Conservation (phyloP, 2,797 vertebrate species). For the Lateolabrax maculatus region DNA sequence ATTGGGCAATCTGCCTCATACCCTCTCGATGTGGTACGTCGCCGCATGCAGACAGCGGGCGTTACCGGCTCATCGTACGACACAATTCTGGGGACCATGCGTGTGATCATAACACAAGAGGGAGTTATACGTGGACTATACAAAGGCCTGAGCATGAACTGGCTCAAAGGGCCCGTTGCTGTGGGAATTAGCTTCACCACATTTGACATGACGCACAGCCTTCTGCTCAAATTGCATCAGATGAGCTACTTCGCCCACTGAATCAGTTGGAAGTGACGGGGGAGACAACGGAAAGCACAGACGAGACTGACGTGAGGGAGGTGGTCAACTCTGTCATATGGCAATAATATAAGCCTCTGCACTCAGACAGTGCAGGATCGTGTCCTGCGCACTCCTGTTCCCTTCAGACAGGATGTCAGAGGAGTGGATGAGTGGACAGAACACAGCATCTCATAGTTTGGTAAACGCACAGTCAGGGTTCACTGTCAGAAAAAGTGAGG, state of each 20-base stretch:
- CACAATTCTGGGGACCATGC: slow-evolving; percentile 90
- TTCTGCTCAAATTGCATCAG: slow-evolving; percentile 88
- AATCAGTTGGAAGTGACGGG: slow-evolving; percentile 34
- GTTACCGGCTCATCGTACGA: slow-evolving; percentile 89
- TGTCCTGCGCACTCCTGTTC: slow-evolving; percentile 30
- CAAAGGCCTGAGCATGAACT: slow-evolving; percentile 99
- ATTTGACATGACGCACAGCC: slow-evolving; percentile 93
- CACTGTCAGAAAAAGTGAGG: slow-evolving; percentile 8
- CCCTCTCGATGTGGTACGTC: slow-evolving; percentile 96
- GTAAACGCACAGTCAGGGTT: slow-evolving; percentile 27
- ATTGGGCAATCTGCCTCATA: slow-evolving; percentile 96
- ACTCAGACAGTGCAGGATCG: neutral
- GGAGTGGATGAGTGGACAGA: slow-evolving; percentile 6
- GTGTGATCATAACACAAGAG: slow-evolving; percentile 88
- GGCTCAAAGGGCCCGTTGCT: slow-evolving; percentile 95
- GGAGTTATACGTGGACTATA: slow-evolving; percentile 92
- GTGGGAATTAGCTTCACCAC: slow-evolving; percentile 97
- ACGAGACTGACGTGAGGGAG: slow-evolving; percentile 27
- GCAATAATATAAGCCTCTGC: slow-evolving; percentile 23
- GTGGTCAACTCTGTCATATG: slow-evolving; percentile 1
- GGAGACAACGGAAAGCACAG: slow-evolving; percentile 3
- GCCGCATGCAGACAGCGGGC: slow-evolving; percentile 97
- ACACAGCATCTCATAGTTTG: slow-evolving; percentile 3
- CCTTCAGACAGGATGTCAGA: slow-evolving; percentile 21
- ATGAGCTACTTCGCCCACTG: slow-evolving; percentile 81